phyloP scores from a whole-genome alignment of 2,113 vertebrate genomes.

The Gulo gulo region DNA sequence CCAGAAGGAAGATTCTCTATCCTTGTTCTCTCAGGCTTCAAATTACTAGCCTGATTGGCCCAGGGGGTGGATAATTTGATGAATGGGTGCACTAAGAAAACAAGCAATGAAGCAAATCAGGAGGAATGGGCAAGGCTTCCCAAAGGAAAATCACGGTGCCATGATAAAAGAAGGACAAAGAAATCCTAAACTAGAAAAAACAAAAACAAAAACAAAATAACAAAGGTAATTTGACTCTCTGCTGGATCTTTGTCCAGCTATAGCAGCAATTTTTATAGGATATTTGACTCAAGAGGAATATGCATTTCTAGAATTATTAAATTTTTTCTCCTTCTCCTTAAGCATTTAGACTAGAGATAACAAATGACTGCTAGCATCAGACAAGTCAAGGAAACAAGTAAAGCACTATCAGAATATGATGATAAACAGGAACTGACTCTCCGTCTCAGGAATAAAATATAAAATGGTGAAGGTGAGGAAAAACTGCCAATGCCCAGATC shows the following conservation, averaged over 20 bases:
- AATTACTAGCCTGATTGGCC: neutral
- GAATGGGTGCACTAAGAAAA: neutral
- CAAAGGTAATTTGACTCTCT: neutral
- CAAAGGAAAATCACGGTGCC: neutral
- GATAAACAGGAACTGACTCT: neutral
- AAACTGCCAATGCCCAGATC: neutral
- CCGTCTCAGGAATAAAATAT: neutral
- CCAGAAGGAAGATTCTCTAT: neutral
- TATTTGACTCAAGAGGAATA: neutral
- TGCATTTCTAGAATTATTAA: neutral
- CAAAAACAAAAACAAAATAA: neutral
- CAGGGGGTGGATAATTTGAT: neutral
- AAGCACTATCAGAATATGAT: neutral
- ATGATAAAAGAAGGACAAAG: neutral
- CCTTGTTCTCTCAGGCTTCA: neutral
- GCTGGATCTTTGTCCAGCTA: neutral
- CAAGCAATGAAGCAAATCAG: neutral
- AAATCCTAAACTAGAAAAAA: neutral
- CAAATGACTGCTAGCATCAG: neutral
- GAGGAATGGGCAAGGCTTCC: neutral
- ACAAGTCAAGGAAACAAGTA: neutral
- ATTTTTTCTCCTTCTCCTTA: neutral
- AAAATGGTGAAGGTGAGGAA: neutral
- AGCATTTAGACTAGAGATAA: neutral
- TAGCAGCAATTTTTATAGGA: neutral